Evolutionary conservation across 2,797 vertebrate species (phyloP), one percentile per base, ranked within the genome.

Genomic region (Hirundo rustica): DNA sequence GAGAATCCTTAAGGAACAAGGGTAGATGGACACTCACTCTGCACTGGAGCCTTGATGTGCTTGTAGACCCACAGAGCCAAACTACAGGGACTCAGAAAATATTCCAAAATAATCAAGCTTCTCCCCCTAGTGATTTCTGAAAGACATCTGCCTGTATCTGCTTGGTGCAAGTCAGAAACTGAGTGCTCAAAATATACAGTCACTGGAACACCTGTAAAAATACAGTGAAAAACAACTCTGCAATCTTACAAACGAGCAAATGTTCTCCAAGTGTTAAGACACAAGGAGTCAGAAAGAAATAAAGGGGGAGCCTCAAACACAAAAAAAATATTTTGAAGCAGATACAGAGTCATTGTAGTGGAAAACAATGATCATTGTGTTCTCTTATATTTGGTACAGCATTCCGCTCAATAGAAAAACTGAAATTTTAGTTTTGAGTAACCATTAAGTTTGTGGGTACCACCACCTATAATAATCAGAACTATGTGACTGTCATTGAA

Each of bases 361-460:
- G 16, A 17, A 45, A 82, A 79, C 32, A 81, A 60, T 83, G 29
- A 84, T 53, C 45, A 75, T 30, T 85, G 36, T 42, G 42, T 76
- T 95, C 82, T 85, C 58, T 92, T 94, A 73, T 53, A 94, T 78
- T 78, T 71, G 34, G 58, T 92, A 65, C 53, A 94, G 70, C 85
- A 74, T 72, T 88, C 58, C 78, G 40, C 85, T 96, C 94, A 94
- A 86, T 57, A 93, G 79, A 95, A 89, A 88, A 85, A 78, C 72
- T 70, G 93, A 91, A 95, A 96, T 88, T 97, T 95, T 77, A 84
- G 48, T 85, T 97, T 80, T 88, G 80, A 77, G 71, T 89, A 96
- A 57, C 13, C 60, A 55, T 64, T 93, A 89, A 88, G 89, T 92
- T 93, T 93, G 80, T 88, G 88, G 91, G 89, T 92, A 95, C 93